Evolutionary conservation across 30 jellyfish, hydroid and myxozoan species (phyloP), one percentile per base, ranked within the genome.

Genomic region (Aurelia coerulea): DNA sequence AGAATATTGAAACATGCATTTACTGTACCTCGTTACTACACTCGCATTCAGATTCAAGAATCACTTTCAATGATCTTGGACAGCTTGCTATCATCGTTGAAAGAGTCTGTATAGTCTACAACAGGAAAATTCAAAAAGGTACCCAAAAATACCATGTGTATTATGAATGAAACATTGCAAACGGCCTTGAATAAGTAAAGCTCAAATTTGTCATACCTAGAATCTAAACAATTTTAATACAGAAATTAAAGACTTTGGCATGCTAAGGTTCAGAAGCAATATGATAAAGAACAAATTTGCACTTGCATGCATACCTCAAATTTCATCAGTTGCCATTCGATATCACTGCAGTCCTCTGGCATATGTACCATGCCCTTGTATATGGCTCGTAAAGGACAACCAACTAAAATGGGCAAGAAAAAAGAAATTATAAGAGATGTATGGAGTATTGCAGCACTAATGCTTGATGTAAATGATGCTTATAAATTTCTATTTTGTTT

Each of bases 1-100:
- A 2, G 50, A 39, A 39, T 39, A 39, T 39, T 39, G 50, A 2
- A 39, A 2, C 50, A 39, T 39, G 3, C 8, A 16, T 79, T 10
- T n/a, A n/a, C n/a, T n/a, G n/a, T 8, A 79, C 89, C 89, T 79
- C 89, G 49, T 52, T 63, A 51, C 89, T 50, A 76, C 97, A 91
- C 19, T 88, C 90, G 46, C 92, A 88, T 35, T 84, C 89, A 6
- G 89, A 78, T n/a, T 81, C 89, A 16, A 91, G 81, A 2, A 91
- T 12, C 29, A 86, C 54, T 37, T 78, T 76, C 76, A 84, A 29
- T 29, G 93, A 70, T 23, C 58, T 72, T 2, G 89, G 91, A 46
- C 81, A 64, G 65, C 81, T 41, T 2, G 96, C 81, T 23, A 85
- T 71, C 33, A 91, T n/a, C 12, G 97, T 76, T 31, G 95, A 73